phyloP scores from a whole-genome alignment of 2,888 invertebrate species.

The Synanthedon formicaeformis region DNA sequence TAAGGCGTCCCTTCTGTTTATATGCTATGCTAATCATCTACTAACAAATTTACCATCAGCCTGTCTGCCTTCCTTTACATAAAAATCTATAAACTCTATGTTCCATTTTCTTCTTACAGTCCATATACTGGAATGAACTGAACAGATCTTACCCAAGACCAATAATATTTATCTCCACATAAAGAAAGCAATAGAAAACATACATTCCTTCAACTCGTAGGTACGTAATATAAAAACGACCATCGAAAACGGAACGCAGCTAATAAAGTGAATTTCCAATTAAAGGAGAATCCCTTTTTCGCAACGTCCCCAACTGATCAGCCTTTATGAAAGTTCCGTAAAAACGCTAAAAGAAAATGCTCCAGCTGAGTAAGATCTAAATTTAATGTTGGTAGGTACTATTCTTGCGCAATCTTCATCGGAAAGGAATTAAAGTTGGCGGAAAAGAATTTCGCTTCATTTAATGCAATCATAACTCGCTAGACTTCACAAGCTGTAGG shows the following conservation, averaged over 20 bases:
- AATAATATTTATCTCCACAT: no score
- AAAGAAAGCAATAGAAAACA: no score
- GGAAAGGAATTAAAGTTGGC: slow-evolving; percentile 34
- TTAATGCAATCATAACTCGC: not conserved
- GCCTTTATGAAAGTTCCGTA: slow-evolving; percentile 30
- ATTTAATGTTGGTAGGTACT: not conserved
- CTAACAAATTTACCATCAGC: not conserved
- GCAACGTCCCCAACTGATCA: slow-evolving; percentile 27
- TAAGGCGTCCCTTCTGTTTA: not conserved
- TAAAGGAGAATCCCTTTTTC: slow-evolving; percentile 35
- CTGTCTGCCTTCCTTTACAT: not conserved
- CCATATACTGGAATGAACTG: no score
- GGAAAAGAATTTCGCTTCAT: slow-evolving; percentile 21
- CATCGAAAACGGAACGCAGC: slow-evolving; percentile 8
- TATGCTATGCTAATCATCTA: not conserved
- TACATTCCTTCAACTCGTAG: no score
- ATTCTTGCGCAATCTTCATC: slow-evolving; percentile 24
- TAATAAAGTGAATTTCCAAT: slow-evolving; percentile 35
- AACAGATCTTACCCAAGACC: no score
- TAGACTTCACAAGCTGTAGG: not conserved
- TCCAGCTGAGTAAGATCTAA: slow-evolving; percentile 1
- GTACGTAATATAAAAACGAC: no score
- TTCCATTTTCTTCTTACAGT: no score
- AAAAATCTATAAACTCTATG: no score
- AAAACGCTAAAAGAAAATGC: slow-evolving; percentile 10